phyloP scores from a whole-genome alignment of 2,888 invertebrate species.

The Antheraea assamensis region DNA sequence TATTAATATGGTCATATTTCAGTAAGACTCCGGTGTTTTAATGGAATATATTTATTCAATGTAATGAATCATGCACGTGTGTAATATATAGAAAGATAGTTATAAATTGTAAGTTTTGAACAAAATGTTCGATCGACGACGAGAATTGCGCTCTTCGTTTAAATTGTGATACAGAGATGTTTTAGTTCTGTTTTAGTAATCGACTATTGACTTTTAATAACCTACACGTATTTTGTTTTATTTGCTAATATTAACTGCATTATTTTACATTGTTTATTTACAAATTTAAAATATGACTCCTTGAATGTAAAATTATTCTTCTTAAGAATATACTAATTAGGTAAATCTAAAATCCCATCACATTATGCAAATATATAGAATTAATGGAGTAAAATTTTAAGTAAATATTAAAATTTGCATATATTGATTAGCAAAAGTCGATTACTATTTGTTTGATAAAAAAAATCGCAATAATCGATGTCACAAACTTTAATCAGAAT shows the following conservation, averaged over 20 bases:
- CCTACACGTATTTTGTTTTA: not conserved
- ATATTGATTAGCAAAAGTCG: not conserved
- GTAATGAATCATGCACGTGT: slow-evolving; percentile 34
- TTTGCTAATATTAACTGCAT: not conserved
- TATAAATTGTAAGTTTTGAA: slow-evolving; percentile 67
- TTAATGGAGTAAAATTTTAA: not conserved
- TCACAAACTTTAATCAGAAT: not conserved
- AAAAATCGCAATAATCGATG: not conserved
- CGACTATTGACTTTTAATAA: slow-evolving; percentile 26
- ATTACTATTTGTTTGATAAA: not conserved
- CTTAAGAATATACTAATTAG: not conserved
- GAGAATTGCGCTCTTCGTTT: slow-evolving; percentile 38
- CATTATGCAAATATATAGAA: not conserved
- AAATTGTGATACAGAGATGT: slow-evolving; percentile 55
- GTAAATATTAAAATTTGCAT: not conserved
- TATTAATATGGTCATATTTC: not conserved
- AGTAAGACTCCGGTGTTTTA: not conserved
- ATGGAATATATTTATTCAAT: not conserved
- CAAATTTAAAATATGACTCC: too few species aligned
- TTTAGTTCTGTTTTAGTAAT: slow-evolving; percentile 33
- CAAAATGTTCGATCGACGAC: slow-evolving; percentile 53
- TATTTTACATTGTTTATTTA: not conserved
- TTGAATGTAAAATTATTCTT: not conserved
- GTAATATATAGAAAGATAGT: slow-evolving; percentile 52
- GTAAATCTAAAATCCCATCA: not conserved